Evolutionary conservation across 2,113 vertebrate genomes (phyloP), one percentile per base, ranked within the genome.

Genomic region (Silurus asotus): DNA sequence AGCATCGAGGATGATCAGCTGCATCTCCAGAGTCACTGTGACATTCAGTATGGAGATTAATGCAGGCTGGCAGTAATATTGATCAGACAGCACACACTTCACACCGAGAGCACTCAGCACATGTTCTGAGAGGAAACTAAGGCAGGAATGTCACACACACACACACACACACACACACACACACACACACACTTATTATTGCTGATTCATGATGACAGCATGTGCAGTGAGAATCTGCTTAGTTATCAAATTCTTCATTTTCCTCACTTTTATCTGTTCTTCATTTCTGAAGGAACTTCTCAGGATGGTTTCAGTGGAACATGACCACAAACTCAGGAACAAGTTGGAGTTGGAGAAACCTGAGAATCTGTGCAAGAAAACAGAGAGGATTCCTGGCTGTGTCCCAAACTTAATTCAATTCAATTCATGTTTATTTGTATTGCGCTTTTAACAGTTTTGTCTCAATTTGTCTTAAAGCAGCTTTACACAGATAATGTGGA

Each of bases 1-100:
- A 89, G 62, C 74, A 37, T 83, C 82, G 20, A 76, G 77, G 59
- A 89, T 59, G 75, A 89, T 82, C 72, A 89, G 87, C 79, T 85
- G 86, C 72, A 85, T 87, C 88, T 87, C 88, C 84, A 84, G 88
- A 87, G 87, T 82, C 76, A 79, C 58, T 80, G 82, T 89, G 88
- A 89, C 88, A 89, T 89, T 89, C 88, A 87, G 87, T 89, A 89
- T 89, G 88, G 88, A 89, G 88, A 89, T 89, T 85, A 89, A 89
- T 89, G 88, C 83, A 87, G 83, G 59, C 83, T 89, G 88, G 78
- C 86, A 87, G 74, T 59, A 87, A 87, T 87, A 87, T 89, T 89
- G 88, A 89, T 89, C 84, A 89, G 83, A 59, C 56, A 67, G 67
- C 51, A 51, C 76, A 37, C 84, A 88, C 72, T 80, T 86, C 88